These are phyloP conservation scores for Periophthalmus modestus DNA, from an alignment of 2,113 vertebrate species.

Conservation along the genomic window DNA sequence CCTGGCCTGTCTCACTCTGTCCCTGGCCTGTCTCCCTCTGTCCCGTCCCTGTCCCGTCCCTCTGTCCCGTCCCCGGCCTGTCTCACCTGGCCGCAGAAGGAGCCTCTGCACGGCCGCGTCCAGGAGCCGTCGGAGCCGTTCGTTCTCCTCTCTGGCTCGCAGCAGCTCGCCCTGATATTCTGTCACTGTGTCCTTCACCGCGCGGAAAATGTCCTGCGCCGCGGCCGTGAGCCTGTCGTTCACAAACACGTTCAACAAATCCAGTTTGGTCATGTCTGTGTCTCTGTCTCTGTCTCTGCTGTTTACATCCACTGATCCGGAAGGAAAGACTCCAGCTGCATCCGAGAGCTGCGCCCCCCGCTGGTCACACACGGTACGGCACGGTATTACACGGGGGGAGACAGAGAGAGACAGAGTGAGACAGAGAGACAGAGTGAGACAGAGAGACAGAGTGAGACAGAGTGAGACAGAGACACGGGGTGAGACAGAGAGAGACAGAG, in stretches of 20 bases:
- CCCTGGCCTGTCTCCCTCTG: no score
- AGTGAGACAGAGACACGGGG: no score
- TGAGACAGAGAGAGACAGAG: no score
- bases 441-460: no score
- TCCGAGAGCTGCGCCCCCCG: conserved; percentile 6
- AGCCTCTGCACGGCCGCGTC: conserved; percentile 61
- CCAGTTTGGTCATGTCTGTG: conserved; percentile 62
- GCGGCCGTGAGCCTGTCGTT: conserved; percentile 66
- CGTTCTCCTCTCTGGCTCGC: conserved; percentile 64
- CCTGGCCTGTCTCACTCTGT: no score
- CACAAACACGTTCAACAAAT: conserved; percentile 65
- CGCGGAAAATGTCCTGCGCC: conserved; percentile 63
- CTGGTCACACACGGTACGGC: background rate
- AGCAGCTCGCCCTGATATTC: conserved; percentile 46
- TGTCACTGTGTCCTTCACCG: conserved; percentile 58
- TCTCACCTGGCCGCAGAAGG: conserved; percentile 63
- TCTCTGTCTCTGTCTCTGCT: background rate
- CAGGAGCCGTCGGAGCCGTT: conserved; percentile 62
- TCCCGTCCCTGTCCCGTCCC: no score
- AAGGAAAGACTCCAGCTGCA: conserved; percentile 14
- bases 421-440: no score
- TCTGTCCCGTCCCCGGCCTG: no score
- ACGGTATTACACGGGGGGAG: no score
- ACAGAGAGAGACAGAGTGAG: no score
- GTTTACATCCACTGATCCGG: conserved; percentile 35